A percentile compares a stretch with the other conserved stretches of the same genome.
Evolutionary conservation across 2,797 vertebrate species (phyloP).

Genomic region (Sebastes iracundus): DNA sequence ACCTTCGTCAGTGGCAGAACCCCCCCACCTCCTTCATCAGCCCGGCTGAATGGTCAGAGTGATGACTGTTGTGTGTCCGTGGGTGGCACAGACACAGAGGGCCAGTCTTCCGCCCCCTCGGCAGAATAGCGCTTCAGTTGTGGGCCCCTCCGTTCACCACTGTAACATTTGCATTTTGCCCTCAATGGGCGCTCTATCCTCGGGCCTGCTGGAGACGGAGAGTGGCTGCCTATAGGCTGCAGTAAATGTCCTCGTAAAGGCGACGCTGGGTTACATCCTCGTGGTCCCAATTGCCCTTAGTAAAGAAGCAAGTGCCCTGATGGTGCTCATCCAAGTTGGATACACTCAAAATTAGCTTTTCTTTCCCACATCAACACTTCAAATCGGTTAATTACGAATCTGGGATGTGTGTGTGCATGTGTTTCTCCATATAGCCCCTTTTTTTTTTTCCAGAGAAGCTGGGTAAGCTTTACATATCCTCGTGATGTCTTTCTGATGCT

Average conservation of each 20-base stretch:
- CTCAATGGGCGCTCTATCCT: slow-evolving; percentile 76
- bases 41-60: slow-evolving; percentile 63
- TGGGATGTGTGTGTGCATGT: not conserved
- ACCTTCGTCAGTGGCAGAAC: slow-evolving; percentile 44
- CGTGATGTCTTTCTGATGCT: slow-evolving; percentile 11
- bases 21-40: slow-evolving; percentile 55
- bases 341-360: slow-evolving; percentile 17
- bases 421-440: slow-evolving; percentile 5
- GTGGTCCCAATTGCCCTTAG: slow-evolving; percentile 20
- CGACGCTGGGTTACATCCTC: slow-evolving; percentile 17
- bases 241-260: slow-evolving; percentile 43
- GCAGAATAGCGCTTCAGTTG: slow-evolving; percentile 75
- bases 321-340: slow-evolving; percentile 18
- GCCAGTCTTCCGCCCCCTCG: slow-evolving; percentile 68
- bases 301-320: not conserved
- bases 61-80: slow-evolving; percentile 75
- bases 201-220: slow-evolving; percentile 40
- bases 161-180: slow-evolving; percentile 80
- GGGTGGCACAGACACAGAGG: slow-evolving; percentile 78
- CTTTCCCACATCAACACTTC: slow-evolving; percentile 27
- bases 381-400: slow-evolving; percentile 16
- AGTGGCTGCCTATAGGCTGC: slow-evolving; percentile 53
- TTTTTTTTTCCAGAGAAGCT: not conserved
- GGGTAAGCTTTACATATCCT: slow-evolving; percentile 1
- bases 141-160: slow-evolving; percentile 69